These are phyloP conservation scores for Cylloceria caligata DNA, from an alignment of 2,888 invertebrate species.

Conservation along the genomic window DNA sequence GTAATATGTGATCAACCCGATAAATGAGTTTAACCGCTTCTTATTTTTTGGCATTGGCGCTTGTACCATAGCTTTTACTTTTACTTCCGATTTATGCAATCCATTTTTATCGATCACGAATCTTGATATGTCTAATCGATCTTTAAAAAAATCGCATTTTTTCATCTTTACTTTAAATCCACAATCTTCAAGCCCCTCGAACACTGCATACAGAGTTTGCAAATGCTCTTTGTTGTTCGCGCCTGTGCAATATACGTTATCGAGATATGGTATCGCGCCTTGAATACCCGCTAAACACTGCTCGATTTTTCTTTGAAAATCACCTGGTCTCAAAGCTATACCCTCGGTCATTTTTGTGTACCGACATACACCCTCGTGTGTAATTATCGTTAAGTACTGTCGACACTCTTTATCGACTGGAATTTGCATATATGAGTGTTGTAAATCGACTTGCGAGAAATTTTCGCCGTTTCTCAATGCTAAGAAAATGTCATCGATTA, in stretches of 20 bases:
- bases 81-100: conserved; percentile 67
- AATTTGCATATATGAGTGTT: conserved; percentile 70
- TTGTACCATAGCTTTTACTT: conserved; percentile 70
- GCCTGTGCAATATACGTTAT: conserved; percentile 40
- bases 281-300: conserved; percentile 36
- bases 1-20: conserved; percentile 77
- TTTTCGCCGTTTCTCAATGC: conserved; percentile 71
- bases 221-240: conserved; percentile 26
- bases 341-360: conserved; percentile 43
- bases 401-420: conserved; percentile 11
- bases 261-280: conserved; percentile 11
- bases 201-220: conserved; percentile 6
- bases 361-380: conserved; percentile 39
- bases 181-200: conserved; percentile 2
- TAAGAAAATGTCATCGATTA: conserved; percentile 57
- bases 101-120: conserved; percentile 71
- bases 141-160: conserved; percentile 73
- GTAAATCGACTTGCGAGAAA: conserved; percentile 80
- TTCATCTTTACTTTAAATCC: conserved; percentile 34
- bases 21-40: conserved; percentile 71
- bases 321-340: conserved; percentile 41
- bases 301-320: conserved; percentile 49
- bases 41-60: conserved; percentile 68
- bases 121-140: conserved; percentile 71
- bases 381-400: conserved; percentile 25